Evolutionary conservation across 2,888 invertebrate genomes (phyloP), one percentile per base, ranked within the genome.

Genomic region (Alentia gelatinosa): DNA sequence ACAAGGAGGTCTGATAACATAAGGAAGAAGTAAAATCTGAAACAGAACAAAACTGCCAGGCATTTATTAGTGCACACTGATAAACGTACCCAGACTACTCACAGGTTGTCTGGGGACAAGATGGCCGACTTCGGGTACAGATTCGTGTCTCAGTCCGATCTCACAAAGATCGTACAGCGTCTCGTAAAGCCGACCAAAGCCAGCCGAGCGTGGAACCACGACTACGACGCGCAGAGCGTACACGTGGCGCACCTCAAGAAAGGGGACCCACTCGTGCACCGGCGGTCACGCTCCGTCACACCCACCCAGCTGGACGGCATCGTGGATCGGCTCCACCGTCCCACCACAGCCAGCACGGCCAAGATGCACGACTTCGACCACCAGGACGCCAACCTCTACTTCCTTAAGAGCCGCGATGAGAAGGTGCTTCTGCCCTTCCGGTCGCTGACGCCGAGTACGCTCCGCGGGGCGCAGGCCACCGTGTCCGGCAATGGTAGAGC

Each of bases 111-210:
- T n/a, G n/a, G n/a, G n/a, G n/a, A 47, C 9, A 39, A 42, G 15
- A 86, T 86, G 86, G 47, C 47, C 0, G 42, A 42, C 35, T 79
- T 68, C 39, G 91, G 91, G 37, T 89, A 91, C 89, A 39, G 56
- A 23, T 79, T 50, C 15, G 91, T 91, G n/a, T 86, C 89, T 19
- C 30, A 91, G 0, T 86, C 91, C 1, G 94, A 94, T 47, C 89
- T 95, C 35, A 91, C 93, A 42, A 89, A 86, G 26, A 94, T 95
- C 37, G 93, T 94, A 0, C 91, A 92, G 33, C 92, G 95, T 33
- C 91, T 95, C n/a, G 93, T 94, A 23, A 91, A 91, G 37, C 94
- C 95, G 7, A 95, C 95, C 0, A 93, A 93, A 15, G 93, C 94
- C 15, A 94, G 94, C 89, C 26, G 15, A 3, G 63, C 92, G 3